Evolutionary conservation across 2,113 vertebrate genomes (phyloP).

Genomic region (Sminthopsis crassicaudata): DNA sequence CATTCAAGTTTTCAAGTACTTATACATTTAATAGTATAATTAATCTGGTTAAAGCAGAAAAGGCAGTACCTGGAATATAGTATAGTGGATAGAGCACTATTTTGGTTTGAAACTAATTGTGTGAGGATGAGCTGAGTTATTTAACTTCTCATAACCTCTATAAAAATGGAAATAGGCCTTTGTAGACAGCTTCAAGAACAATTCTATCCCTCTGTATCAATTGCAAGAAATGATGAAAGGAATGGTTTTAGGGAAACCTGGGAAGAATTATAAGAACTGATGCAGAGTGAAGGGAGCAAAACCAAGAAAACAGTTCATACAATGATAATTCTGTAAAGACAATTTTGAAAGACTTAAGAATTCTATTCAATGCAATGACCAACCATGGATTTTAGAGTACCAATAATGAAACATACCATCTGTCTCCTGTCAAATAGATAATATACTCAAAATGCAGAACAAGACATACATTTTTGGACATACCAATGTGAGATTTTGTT

Average conservation of each 20-base stretch:
- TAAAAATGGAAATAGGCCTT: background rate
- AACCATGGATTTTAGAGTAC: background rate
- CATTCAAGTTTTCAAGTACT: background rate
- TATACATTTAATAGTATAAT: conserved; percentile 45
- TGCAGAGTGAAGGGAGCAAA: background rate
- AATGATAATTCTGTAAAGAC: background rate
- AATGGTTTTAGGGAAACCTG: background rate
- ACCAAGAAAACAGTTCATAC: background rate
- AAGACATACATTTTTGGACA: background rate
- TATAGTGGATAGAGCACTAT: too few species aligned
- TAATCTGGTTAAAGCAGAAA: conserved; percentile 34
- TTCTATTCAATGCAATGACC: background rate
- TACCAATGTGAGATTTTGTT: background rate
- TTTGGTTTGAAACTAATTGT: background rate
- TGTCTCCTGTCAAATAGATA: background rate
- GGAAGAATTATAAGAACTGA: background rate
- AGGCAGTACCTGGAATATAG: background rate
- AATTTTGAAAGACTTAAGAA: background rate
- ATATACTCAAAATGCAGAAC: background rate
- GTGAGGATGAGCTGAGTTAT: background rate
- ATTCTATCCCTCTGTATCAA: background rate
- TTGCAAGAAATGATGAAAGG: background rate
- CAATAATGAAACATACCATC: background rate
- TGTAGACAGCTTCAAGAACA: background rate
- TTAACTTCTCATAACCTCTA: background rate